Percentiles rank a stretch among this genome's conserved stretches.
These are phyloP conservation scores for Tapirus terrestris DNA, from an alignment of 2,113 vertebrate species.

Conservation along the genomic window DNA sequence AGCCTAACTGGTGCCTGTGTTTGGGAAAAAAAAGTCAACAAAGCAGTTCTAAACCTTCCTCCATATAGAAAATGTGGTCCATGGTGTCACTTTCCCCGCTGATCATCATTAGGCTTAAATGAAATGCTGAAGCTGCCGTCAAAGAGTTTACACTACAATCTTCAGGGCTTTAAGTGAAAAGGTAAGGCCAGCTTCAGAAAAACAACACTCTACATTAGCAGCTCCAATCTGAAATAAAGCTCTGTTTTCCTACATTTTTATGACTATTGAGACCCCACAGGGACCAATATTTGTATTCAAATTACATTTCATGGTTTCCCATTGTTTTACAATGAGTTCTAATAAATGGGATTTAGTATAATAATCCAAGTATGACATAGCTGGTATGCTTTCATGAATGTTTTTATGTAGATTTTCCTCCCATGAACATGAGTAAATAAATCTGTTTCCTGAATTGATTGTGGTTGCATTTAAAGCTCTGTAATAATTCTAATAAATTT, in stretches of 20 bases:
- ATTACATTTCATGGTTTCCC: conserved; percentile 79
- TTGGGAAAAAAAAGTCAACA: conserved; percentile 28
- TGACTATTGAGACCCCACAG: conserved; percentile 81
- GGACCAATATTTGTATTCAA: conserved; percentile 87
- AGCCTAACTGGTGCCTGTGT: conserved; percentile 66
- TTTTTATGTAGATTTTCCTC: conserved; percentile 80
- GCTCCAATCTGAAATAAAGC: conserved; percentile 76
- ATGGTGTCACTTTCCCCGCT: conserved; percentile 51
- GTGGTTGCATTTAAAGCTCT: conserved; percentile 83
- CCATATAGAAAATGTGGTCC: not conserved
- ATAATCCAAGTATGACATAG: conserved; percentile 72
- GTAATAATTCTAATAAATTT: conserved; percentile 68
- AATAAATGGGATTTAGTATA: conserved; percentile 62
- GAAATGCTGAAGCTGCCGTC: conserved; percentile 63
- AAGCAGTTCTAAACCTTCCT: conserved; percentile 50
- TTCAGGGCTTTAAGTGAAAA: conserved; percentile 71
- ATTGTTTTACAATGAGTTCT: conserved; percentile 74
- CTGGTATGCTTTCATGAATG: conserved; percentile 72
- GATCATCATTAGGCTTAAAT: conserved; percentile 56
- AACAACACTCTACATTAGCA: conserved; percentile 46
- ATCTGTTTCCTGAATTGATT: conserved; percentile 79
- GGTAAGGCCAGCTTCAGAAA: conserved; percentile 77
- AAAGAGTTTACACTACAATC: conserved; percentile 76
- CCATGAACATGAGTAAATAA: conserved; percentile 83
- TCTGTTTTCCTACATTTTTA: conserved; percentile 81